These are phyloP conservation scores for Hypolimnas misippus DNA, from an alignment of 2,888 invertebrate genomes.

Conservation along the genomic window DNA sequence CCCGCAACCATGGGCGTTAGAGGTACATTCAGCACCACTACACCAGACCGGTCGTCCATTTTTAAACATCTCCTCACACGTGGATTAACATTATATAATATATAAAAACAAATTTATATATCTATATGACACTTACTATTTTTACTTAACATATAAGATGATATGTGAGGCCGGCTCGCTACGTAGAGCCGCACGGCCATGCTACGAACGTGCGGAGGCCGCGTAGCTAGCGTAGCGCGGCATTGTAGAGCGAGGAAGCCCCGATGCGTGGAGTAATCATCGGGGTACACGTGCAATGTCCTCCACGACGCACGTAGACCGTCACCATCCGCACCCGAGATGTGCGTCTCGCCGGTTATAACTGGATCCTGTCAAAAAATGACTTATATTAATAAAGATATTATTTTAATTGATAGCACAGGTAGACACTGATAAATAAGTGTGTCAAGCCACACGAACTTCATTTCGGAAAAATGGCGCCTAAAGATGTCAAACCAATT, in stretches of 20 bases:
- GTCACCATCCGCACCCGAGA: conserved; percentile 74
- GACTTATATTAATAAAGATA: neutral
- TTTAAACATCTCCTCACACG: no score
- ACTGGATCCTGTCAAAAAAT: conserved; percentile 64
- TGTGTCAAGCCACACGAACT: no score
- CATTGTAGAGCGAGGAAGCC: conserved; percentile 73
- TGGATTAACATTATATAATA: no score
- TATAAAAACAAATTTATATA: no score
- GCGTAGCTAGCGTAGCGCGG: conserved; percentile 68
- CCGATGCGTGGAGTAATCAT: conserved; percentile 73
- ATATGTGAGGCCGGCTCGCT: conserved; percentile 73
- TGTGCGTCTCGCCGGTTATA: conserved; percentile 66
- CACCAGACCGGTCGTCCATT: no score
- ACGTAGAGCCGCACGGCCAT: conserved; percentile 78
- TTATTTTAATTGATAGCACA: no score
- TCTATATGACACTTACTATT: conserved; percentile 72
- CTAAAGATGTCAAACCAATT: no score
- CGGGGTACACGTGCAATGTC: conserved; percentile 71
- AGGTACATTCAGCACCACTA: no score
- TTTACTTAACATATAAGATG: conserved; percentile 80
- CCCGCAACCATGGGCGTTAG: no score
- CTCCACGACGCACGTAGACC: conserved; percentile 76
- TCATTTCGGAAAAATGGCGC: no score
- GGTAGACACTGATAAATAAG: no score
- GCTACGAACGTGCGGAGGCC: conserved; percentile 66